Percentiles rank a stretch among this genome's conserved stretches.
Conservation (phyloP, 35 echinoderm and acorn worm species). For the Apostichopus californicus region DNA sequence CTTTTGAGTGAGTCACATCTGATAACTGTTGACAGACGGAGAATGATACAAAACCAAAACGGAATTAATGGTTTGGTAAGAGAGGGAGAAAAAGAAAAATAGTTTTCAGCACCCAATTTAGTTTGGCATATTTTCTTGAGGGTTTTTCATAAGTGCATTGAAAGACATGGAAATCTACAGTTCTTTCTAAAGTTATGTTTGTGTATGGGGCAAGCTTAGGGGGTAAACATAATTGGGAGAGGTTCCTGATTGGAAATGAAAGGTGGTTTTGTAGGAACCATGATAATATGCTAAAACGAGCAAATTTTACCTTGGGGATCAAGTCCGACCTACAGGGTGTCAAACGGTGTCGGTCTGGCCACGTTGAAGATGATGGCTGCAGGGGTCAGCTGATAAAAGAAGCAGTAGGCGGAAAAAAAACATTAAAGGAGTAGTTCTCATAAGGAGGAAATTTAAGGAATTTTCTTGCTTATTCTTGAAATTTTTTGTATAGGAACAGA, state of each 20-base stretch:
- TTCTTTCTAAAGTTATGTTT: background rate
- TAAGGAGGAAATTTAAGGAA: background rate
- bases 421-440: background rate
- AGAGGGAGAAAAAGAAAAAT: no score
- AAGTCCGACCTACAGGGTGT: background rate
- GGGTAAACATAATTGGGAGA: slow-evolving; percentile 32
- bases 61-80: no score
- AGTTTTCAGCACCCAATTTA: no score
- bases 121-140: no score
- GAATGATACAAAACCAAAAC: no score
- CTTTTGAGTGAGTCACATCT: no score
- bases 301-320: slow-evolving; percentile 46
- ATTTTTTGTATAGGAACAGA: no score
- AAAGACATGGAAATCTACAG: background rate
- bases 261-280: slow-evolving; percentile 35
- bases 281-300: slow-evolving; percentile 41
- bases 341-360: slow-evolving; percentile 30
- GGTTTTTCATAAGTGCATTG: no score
- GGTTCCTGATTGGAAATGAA: slow-evolving; percentile 19
- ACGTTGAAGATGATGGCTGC: slow-evolving; percentile 1
- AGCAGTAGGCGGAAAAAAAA: background rate
- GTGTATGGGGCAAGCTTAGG: background rate
- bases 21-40: no score
- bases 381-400: slow-evolving; percentile 39
- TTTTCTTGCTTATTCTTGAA: no score